A percentile compares a stretch with the other conserved stretches of the same genome.
Conservation (phyloP, 2,888 invertebrate species). For the Dryadula phaetusa region DNA sequence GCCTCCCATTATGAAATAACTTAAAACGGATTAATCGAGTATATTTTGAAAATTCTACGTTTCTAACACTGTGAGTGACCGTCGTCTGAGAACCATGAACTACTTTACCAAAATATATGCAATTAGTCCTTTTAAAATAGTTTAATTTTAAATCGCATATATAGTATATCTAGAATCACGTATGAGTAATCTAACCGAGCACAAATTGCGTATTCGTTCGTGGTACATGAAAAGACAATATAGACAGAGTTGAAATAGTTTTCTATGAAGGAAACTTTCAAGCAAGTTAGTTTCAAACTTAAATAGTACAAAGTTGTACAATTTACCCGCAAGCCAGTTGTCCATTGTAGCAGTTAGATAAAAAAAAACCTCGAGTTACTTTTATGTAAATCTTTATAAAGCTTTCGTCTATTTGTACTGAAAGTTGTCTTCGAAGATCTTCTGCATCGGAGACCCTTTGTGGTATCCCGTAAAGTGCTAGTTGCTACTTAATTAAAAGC, state of each 20-base stretch:
- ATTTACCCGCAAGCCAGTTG: constrained; percentile 66
- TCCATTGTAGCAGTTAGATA: constrained; percentile 47
- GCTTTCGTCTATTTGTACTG: constrained; percentile 22
- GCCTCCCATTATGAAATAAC: no score
- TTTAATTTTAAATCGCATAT: no score
- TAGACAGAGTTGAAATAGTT: constrained; percentile 57
- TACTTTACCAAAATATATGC: no score
- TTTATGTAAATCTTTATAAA: constrained; percentile 45
- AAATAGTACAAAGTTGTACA: constrained; percentile 73
- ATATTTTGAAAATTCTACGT: no score
- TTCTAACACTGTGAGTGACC: no score
- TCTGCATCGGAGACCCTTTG: constrained; percentile 21
- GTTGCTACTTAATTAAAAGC: constrained; percentile 34
- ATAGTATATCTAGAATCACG: neutral
- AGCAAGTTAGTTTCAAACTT: constrained; percentile 64
- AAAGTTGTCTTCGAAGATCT: constrained; percentile 20
- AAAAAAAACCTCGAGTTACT: constrained; percentile 45
- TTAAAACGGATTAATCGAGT: no score
- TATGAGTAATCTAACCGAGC: constrained; percentile 13
- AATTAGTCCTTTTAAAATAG: no score
- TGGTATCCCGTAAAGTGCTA: constrained; percentile 26
- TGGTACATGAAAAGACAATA: constrained; percentile 57
- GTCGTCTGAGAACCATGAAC: no score
- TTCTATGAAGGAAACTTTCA: constrained; percentile 53
- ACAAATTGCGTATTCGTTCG: constrained; percentile 26